Evolutionary conservation across 1,140 invertebrate genomes (phyloP), one percentile per base, ranked within the genome.

Genomic region (Aphis gossypii): DNA sequence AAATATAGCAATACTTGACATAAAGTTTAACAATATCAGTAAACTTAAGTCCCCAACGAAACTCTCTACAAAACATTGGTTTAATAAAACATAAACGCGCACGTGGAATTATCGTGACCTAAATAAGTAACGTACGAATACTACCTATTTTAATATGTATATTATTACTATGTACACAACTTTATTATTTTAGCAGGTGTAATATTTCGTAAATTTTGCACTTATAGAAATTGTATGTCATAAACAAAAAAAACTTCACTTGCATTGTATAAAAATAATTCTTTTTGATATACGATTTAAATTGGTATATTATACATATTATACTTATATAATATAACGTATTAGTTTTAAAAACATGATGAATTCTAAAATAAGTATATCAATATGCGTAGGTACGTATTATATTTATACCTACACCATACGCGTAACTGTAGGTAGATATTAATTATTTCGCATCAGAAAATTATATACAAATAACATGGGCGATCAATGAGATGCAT

Each of bases 31-130:
- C 30, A 68, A 68, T 68, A 76, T 76, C n/a, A 76, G 60, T 76
- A 18, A 68, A 35, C 60, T 76, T n/a, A n/a, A 76, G 60, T 76
- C 14, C 5, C 60, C 14, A n/a, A 76, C 11, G 18, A 76, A 76
- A 76, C 60, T 30, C n/a, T n/a, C 60, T n/a, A 76, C 14, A 76
- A 76, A n/a, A 76, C 11, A 76, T 18, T 23, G 30, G 30, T 83
- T 83, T 35, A 41, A 38, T 83, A 83, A 38, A 83, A 41, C 21
- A 38, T 21, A 9, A 83, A 83, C 82, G 35, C 21, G 38, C 20
- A 38, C 60, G 60, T 76, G 60, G 60, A n/a, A 76, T 76, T 76
- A 76, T n/a, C 82, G 82, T 83, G 82, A 83, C 82, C 82, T 38
- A 83, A 83, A 83, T 83, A 83, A 23, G 7, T 38, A 83, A 38